Evolutionary conservation across 2,113 vertebrate species (phyloP).

Genomic region (Eurystomus gularis): DNA sequence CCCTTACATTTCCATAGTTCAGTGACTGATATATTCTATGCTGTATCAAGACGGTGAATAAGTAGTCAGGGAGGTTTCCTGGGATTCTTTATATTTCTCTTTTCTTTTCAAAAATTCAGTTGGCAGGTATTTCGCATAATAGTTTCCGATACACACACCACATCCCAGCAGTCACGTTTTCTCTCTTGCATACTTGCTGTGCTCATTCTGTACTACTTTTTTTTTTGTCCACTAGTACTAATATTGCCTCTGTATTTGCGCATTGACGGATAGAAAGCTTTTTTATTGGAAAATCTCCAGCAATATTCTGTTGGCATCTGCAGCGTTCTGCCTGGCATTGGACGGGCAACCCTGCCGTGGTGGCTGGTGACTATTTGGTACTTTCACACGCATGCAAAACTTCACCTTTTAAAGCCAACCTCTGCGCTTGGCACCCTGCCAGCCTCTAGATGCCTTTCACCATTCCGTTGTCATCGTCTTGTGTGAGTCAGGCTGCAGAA

Average conservation of each 20-base stretch:
- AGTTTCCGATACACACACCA: not conserved
- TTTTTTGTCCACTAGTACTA: not conserved
- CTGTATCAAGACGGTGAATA: not conserved
- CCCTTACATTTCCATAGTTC: not conserved
- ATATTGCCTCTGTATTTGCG: not conserved
- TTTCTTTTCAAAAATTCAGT: not conserved
- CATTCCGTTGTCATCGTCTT: not conserved
- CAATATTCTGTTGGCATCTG: not conserved
- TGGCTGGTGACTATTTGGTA: not conserved
- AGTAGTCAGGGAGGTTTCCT: not conserved
- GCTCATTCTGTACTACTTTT: not conserved
- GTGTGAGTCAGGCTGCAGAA: not conserved
- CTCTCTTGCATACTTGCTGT: not conserved
- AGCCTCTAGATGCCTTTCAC: not conserved
- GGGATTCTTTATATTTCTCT: not conserved
- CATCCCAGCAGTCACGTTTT: not conserved
- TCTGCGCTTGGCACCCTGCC: not conserved
- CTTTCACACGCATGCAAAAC: not conserved
- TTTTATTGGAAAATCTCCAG: not conserved
- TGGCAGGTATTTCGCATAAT: not conserved
- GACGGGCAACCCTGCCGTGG: not conserved
- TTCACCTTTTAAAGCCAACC: not conserved
- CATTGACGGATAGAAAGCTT: not conserved
- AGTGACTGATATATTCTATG: accelerated
- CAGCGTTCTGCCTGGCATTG: not conserved